Percentiles rank a stretch among this genome's conserved stretches.
Evolutionary conservation across 2,797 vertebrate genomes (phyloP).

Genomic region (Pempheris klunzingeri): DNA sequence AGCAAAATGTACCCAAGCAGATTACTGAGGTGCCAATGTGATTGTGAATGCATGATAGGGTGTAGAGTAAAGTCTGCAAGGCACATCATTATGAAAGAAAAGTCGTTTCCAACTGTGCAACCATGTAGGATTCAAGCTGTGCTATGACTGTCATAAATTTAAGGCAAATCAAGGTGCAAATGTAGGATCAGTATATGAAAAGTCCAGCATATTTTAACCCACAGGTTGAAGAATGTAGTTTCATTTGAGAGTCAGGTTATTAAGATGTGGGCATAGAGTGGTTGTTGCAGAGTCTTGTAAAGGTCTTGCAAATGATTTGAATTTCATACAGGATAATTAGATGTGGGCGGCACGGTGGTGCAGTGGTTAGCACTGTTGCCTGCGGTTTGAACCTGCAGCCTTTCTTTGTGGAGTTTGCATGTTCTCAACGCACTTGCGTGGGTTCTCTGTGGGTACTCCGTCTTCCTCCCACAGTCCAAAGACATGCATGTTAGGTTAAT

Average conservation of each 20-base stretch:
- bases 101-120: conserved; percentile 36
- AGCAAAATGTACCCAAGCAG: conserved; percentile 34
- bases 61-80: conserved; percentile 36
- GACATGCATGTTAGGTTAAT: too few species aligned
- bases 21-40: conserved; percentile 42
- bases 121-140: conserved; percentile 14
- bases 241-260: conserved; percentile 19
- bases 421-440: too few species aligned
- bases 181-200: conserved; percentile 20
- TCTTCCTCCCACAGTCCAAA: too few species aligned
- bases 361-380: too few species aligned
- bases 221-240: conserved; percentile 22
- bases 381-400: too few species aligned
- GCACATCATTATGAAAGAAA: conserved; percentile 34
- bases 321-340: conserved; percentile 51
- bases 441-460: too few species aligned
- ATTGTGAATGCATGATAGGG: conserved; percentile 31
- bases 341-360: too few species aligned
- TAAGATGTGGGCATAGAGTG: conserved; percentile 9
- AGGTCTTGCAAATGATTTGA: conserved; percentile 45
- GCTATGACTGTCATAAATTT: conserved; percentile 28
- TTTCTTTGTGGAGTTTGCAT: too few species aligned
- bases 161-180: conserved; percentile 22
- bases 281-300: conserved; percentile 15
- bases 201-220: conserved; percentile 13